Percentiles rank a stretch among this genome's conserved stretches.
Conservation (phyloP, 2,888 invertebrate species). For the Chrysolina haemoptera region DNA sequence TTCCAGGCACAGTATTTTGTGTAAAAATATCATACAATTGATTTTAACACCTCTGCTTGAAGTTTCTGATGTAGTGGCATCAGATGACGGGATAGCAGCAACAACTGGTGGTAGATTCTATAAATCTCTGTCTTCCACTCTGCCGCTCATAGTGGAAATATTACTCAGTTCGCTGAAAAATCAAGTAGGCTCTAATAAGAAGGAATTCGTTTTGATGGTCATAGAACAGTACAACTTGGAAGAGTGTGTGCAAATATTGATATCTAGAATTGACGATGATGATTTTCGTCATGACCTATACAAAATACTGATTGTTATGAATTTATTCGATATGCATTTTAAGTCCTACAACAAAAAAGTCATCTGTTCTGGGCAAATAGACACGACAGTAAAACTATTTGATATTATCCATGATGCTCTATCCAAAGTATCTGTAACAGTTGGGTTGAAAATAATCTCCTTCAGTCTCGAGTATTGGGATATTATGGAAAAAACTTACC, state of each 20-base stretch:
- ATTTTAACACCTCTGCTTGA: constrained; percentile 76
- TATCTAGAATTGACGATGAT: constrained; percentile 69
- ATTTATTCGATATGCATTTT: constrained; percentile 43
- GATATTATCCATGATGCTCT: constrained; percentile 32
- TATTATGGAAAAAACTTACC: constrained; percentile 55
- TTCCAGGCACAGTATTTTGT: constrained; percentile 71
- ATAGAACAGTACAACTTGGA: constrained; percentile 67
- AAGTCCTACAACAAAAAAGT: constrained; percentile 27
- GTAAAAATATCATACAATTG: constrained; percentile 73
- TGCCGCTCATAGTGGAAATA: constrained; percentile 74
- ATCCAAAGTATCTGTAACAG: constrained; percentile 59
- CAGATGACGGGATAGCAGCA: constrained; percentile 63
- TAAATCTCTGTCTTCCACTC: constrained; percentile 72
- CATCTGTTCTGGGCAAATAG: constrained; percentile 1
- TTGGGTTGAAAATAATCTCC: constrained; percentile 66
- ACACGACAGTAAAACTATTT: constrained; percentile 16
- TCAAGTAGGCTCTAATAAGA: constrained; percentile 67
- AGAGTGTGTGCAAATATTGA: constrained; percentile 67
- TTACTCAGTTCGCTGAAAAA: constrained; percentile 66
- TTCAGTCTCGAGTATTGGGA: constrained; percentile 67
- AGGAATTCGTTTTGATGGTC: constrained; percentile 64
- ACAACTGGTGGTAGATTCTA: constrained; percentile 71
- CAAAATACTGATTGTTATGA: constrained; percentile 65
- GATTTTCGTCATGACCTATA: constrained; percentile 70
- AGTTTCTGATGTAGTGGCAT: constrained; percentile 61